Conservation (phyloP, 2,113 vertebrate genomes). For the Pogona vitticeps region DNA sequence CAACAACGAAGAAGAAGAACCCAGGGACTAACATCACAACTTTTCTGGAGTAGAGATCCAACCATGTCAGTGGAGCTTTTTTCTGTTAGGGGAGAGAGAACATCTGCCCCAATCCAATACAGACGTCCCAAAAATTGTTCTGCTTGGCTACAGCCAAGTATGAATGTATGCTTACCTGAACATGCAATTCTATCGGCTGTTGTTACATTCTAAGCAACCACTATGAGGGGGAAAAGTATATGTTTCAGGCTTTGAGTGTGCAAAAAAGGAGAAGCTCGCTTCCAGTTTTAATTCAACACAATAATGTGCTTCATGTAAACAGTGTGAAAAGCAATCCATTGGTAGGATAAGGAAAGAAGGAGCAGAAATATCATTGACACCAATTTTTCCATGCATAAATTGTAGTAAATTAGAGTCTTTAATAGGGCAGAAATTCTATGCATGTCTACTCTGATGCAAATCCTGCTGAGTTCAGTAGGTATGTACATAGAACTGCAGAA, state of each 20-base stretch:
- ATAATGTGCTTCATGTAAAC: background rate
- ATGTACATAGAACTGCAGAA: background rate
- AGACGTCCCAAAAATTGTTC: too few species aligned
- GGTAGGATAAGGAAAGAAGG: background rate
- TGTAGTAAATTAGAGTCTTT: constrained; percentile 14
- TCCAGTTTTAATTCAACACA: background rate
- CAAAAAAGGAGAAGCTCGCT: background rate
- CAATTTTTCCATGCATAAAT: background rate
- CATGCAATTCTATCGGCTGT: too few species aligned
- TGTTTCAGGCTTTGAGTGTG: background rate
- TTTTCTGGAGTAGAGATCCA: too few species aligned
- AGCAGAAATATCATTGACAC: background rate
- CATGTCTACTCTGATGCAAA: background rate
- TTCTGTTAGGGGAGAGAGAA: too few species aligned
- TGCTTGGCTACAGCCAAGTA: too few species aligned
- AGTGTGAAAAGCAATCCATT: background rate
- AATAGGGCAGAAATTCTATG: background rate
- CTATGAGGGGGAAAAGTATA: too few species aligned
- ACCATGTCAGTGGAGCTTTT: too few species aligned
- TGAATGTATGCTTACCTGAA: too few species aligned
- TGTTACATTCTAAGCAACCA: too few species aligned
- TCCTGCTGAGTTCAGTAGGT: background rate
- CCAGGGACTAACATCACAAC: too few species aligned
- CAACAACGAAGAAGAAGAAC: too few species aligned
- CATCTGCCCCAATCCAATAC: too few species aligned